Conservation (phyloP, 2,888 invertebrate genomes). For the Onchidella celtica region DNA sequence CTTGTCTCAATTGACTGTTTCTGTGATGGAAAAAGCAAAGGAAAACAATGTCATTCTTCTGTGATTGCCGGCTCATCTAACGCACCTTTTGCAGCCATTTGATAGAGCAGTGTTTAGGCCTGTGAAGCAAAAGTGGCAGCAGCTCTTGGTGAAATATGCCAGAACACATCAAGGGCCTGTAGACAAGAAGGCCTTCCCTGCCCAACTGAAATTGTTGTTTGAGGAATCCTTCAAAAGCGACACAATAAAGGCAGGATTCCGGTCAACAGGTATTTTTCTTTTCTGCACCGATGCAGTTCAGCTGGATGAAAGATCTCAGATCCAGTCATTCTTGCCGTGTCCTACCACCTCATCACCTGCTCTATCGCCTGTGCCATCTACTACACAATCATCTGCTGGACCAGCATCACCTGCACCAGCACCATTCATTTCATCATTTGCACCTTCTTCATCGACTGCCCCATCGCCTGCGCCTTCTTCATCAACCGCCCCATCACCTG, state of each 20-base stretch:
- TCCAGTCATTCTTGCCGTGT: too few species aligned
- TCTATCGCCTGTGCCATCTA: background rate
- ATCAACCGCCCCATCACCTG: background rate
- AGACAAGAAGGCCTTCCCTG: slow-evolving; percentile 16
- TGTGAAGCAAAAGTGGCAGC: slow-evolving; percentile 14
- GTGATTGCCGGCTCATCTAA: slow-evolving; percentile 26
- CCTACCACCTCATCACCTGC: background rate
- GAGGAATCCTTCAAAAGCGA: background rate
- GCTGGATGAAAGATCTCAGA: background rate
- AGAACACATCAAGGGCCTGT: slow-evolving; percentile 19
- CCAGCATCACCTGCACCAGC: background rate
- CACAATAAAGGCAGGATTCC: slow-evolving; percentile 1
- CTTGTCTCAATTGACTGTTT: slow-evolving; percentile 1
- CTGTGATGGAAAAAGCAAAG: background rate
- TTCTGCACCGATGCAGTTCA: background rate
- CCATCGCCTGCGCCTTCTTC: background rate
- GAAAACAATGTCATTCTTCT: slow-evolving; percentile 21
- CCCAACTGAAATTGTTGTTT: background rate
- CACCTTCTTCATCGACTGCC: background rate
- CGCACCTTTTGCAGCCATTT: slow-evolving; percentile 35
- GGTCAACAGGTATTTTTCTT: background rate
- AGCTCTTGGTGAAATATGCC: slow-evolving; percentile 3
- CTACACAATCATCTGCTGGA: background rate
- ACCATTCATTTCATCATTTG: background rate
- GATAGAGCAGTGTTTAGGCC: slow-evolving; percentile 37